These are phyloP conservation scores for Diogma glabrata DNA, from an alignment of 2,888 invertebrate species.

Conservation along the genomic window DNA sequence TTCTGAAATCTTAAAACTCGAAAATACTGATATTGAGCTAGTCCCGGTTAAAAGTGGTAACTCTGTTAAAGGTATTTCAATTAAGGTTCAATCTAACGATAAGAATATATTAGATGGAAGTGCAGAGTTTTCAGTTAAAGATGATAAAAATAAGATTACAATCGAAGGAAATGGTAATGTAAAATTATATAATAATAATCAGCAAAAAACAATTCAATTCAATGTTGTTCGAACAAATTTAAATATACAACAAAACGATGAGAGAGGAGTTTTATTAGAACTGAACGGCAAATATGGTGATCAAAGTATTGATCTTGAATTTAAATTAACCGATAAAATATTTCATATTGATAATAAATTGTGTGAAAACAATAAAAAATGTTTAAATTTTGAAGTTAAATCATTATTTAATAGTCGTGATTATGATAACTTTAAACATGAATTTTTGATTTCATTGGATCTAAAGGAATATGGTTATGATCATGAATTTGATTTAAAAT, in stretches of 20 bases:
- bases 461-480: constrained; percentile 61
- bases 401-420: constrained; percentile 25
- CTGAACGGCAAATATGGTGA: constrained; percentile 58
- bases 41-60: constrained; percentile 48
- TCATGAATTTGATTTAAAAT: constrained; percentile 60
- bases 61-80: constrained; percentile 49
- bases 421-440: constrained; percentile 42
- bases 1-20: constrained; percentile 49
- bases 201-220: constrained; percentile 58
- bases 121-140: constrained; percentile 56
- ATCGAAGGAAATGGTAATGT: constrained; percentile 66
- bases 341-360: constrained; percentile 57
- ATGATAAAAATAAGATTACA: constrained; percentile 57
- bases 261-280: constrained; percentile 50
- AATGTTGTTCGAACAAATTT: constrained; percentile 56
- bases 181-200: constrained; percentile 55
- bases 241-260: constrained; percentile 45
- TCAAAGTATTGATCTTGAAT: constrained; percentile 55
- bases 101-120: constrained; percentile 54
- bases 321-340: constrained; percentile 60
- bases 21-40: constrained; percentile 53
- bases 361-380: constrained; percentile 69
- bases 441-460: constrained; percentile 53
- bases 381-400: constrained; percentile 52
- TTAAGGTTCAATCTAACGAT: constrained; percentile 49